Evolutionary conservation across 2,888 invertebrate genomes (phyloP).

Genomic region (Hirudinaria manillensis): DNA sequence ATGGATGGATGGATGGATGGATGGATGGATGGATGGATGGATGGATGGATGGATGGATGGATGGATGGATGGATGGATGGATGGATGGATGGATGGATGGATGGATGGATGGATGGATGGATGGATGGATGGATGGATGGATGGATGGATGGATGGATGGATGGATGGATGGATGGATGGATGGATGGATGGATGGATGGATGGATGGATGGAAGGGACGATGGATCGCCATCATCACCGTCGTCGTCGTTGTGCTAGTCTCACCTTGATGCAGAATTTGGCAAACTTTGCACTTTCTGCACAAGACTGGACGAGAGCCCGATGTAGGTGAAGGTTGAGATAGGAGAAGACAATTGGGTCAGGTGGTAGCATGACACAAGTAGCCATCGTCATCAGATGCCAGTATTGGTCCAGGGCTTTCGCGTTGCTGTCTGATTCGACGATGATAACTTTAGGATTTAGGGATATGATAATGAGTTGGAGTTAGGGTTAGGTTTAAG

Average conservation of each 20-base stretch:
- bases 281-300: slow-evolving; percentile 92
- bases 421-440: slow-evolving; percentile 31
- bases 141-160: not conserved
- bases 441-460: slow-evolving; percentile 51
- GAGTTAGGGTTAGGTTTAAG: slow-evolving; percentile 79
- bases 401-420: slow-evolving; percentile 67
- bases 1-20: slow-evolving; percentile 6
- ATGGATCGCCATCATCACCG: too few relatives aligned
- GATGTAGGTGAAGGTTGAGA: slow-evolving; percentile 78
- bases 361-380: slow-evolving; percentile 77
- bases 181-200: not conserved
- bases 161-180: not conserved
- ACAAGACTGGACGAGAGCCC: slow-evolving; percentile 68
- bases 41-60: slow-evolving; percentile 4
- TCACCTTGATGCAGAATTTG: slow-evolving; percentile 69
- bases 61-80: not conserved
- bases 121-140: not conserved
- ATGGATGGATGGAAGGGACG: not conserved
- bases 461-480: slow-evolving; percentile 89
- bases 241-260: not conserved
- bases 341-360: slow-evolving; percentile 78
- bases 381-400: slow-evolving; percentile 76
- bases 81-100: not conserved
- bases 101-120: not conserved
- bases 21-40: slow-evolving; percentile 42